Evolutionary conservation across 2,113 vertebrate genomes (phyloP), one percentile per base, ranked within the genome.

Genomic region (Artemisiospiza belli): DNA sequence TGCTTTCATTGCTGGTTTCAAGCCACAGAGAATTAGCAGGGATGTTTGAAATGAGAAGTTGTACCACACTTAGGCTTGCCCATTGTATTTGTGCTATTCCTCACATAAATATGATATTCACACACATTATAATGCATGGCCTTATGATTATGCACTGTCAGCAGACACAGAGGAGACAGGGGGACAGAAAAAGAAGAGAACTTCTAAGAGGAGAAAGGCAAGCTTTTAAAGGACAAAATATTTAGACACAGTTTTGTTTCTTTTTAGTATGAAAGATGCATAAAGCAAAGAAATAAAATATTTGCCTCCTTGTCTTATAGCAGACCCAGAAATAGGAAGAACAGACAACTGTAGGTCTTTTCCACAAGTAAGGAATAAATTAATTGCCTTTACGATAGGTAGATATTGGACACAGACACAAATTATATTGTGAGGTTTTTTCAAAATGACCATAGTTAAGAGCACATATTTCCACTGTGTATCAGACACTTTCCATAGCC

Each of bases 1-100:
- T 90, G 87, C 89, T 96, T 94, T 96, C 83, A 87, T 59, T 79
- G 80, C 81, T 73, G 84, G 23, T 89, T 89, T 87, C 70, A 74
- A 87, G 72, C 43, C 78, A 73, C 46, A 63, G 46, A 87, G 46
- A 89, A 82, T 87, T 84, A 94, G 55, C 43, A 62, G 28, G 30
- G 74, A 27, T 39, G 19, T 79, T 79, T 89, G 77, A 92, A 95
- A 77, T 41, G 70, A 89, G 77, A 75, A 73, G 46, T 23, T 83
- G 55, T 19, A 72, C 73, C 37, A 46, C 12, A 14, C 23, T 85
- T 9, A 1, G 58, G 52, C 46, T 89, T 58, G 37, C 43, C n/a
- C 52, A 41, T 93, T 91, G 64, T 92, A 64, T 61, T 88, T 90
- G 63, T 90, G 74, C 80, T 70, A 54, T 73, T 88, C 78, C 67